Conservation (phyloP, 2,797 vertebrate species). For the Thunnus albacares region DNA sequence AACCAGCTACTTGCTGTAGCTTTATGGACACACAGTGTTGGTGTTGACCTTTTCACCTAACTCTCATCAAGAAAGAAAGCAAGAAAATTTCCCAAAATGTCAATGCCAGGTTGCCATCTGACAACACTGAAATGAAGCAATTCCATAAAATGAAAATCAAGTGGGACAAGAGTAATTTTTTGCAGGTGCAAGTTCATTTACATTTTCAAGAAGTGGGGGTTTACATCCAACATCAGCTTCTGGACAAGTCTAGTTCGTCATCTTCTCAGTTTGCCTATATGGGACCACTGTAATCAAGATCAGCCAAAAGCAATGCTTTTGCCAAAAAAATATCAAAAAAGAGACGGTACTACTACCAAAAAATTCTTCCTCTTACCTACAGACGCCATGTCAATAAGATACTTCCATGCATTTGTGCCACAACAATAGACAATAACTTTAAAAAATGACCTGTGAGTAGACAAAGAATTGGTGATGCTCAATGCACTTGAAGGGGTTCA, state of each 20-base stretch:
- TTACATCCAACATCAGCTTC: neutral
- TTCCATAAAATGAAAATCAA: neutral
- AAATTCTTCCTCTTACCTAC: neutral
- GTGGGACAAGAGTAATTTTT: neutral
- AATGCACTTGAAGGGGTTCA: constrained; percentile 20
- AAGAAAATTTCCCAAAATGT: too few species aligned
- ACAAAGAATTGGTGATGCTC: constrained; percentile 18
- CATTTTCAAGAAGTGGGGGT: neutral
- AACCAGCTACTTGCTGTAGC: too few species aligned
- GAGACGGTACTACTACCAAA: too few species aligned
- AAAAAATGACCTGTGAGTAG: constrained; percentile 45
- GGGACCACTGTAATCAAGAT: neutral
- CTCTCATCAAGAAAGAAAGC: too few species aligned
- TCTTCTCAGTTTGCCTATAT: neutral
- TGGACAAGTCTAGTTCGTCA: neutral
- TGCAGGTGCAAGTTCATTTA: neutral
- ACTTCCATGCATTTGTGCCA: constrained; percentile 2
- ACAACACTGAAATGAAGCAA: too few species aligned
- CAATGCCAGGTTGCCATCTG: neutral
- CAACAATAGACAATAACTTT: constrained; percentile 7
- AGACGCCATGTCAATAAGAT: neutral
- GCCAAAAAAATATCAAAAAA: too few species aligned
- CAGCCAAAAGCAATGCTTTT: neutral
- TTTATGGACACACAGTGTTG: too few species aligned
- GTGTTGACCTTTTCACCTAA: too few species aligned